Evolutionary conservation across 2,797 vertebrate genomes (phyloP), one percentile per base, ranked within the genome.

Genomic region (Avahi laniger): DNA sequence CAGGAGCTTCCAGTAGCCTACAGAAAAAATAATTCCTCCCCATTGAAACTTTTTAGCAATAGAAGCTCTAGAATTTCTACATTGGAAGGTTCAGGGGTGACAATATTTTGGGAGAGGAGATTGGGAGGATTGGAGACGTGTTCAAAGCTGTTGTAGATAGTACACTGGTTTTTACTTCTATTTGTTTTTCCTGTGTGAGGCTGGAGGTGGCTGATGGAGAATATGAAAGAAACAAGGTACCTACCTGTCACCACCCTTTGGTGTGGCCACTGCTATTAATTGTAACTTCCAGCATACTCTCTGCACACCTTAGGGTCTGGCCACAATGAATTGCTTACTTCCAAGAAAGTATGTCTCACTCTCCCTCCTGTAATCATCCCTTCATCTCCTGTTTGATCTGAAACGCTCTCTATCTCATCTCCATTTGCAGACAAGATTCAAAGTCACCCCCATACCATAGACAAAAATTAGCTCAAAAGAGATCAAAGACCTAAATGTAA

Each of bases 401-500:
- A 83, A 83, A 59, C 10, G 2, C 28, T 70, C 67, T 89, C 13
- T 61, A 76, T 75, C 7, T 26, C 28, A n/a, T 35, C 33, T 84
- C 41, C 15, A 82, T 33, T 48, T 93, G 54, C 33, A 90, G 43
- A 33, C 24, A 70, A 87, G 33, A 87, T 41, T 86, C 17, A 69
- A 78, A 92, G 87, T 79, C 20, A n/a, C 38, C n/a, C n/a, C 78
- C 70, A 79, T 22, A n/a, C 13, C 43, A 33, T 28, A 70, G 59
- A 70, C 24, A 81, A 90, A 96, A 89, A 95, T 83, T 52, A 88
- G 59, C 69, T 83, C 24, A 82, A 61, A 82, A 57, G 75, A 88
- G 30, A 92, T 69, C 6, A 59, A 76, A 88, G 69, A 61, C 12
- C 3, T 82, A 63, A 83, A 78, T 83, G 4, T 83, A 35, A 78